These are phyloP conservation scores for Burhinus bistriatus DNA, from an alignment of 2,113 vertebrate species.

Conservation along the genomic window DNA sequence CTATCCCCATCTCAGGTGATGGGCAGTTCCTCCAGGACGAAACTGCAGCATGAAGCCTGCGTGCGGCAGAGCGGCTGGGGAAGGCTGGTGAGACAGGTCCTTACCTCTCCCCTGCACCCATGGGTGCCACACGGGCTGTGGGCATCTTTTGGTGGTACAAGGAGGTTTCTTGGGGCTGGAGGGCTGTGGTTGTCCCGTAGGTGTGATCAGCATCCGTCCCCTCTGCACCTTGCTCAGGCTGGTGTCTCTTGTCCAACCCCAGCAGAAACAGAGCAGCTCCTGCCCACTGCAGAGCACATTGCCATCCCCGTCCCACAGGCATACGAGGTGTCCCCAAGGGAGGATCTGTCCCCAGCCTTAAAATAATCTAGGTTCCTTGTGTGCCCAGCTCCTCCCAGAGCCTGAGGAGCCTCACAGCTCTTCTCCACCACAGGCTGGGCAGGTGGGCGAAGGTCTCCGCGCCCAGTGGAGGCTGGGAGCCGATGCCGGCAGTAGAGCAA, in stretches of 20 bases:
- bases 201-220: neutral
- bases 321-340: rapidly evolving
- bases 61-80: neutral
- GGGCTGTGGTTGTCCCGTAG: neutral
- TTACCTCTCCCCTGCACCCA: rapidly evolving
- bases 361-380: neutral
- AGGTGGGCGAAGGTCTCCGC: neutral
- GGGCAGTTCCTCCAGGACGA: neutral
- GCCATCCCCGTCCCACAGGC: neutral
- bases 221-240: neutral
- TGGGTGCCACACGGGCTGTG: rapidly evolving
- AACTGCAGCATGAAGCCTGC: rapidly evolving
- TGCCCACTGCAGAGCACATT: neutral
- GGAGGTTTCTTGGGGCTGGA: neutral
- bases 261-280: neutral
- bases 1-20: neutral
- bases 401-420: neutral
- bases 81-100: neutral
- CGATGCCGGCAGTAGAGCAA: rapidly evolving
- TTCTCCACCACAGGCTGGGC: neutral
- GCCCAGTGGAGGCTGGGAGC: neutral
- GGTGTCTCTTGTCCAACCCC: neutral
- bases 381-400: neutral
- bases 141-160: neutral
- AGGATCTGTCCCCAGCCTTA: neutral